Evolutionary conservation across 2,888 invertebrate genomes (phyloP).

Genomic region (Torymus texanus): DNA sequence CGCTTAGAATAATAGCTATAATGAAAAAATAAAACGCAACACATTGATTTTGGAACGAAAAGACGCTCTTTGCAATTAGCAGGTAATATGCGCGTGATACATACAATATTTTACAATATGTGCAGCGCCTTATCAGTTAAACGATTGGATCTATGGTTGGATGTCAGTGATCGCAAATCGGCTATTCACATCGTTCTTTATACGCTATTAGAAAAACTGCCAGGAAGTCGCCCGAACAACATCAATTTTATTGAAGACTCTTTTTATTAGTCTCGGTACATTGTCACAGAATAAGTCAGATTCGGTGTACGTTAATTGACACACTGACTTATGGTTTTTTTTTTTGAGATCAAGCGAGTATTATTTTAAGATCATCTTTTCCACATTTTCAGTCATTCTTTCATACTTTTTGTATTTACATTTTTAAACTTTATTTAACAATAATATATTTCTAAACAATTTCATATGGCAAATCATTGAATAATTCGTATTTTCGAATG

Average conservation of each 20-base stretch:
- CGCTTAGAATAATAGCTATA: no score
- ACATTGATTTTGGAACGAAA: conserved; percentile 20
- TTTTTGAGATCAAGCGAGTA: conserved; percentile 42
- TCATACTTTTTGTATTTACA: conserved; percentile 30
- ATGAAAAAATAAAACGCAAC: no score
- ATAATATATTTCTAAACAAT: conserved; percentile 39
- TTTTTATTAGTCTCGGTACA: conserved; percentile 7
- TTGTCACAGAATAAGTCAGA: conserved; percentile 13
- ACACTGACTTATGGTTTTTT: conserved; percentile 18
- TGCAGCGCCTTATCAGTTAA: conserved; percentile 65
- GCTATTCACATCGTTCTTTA: conserved; percentile 57
- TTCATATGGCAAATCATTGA: conserved; percentile 15
- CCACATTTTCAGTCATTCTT: conserved; percentile 20
- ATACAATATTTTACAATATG: conserved; percentile 71
- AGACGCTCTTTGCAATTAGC: conserved; percentile 41
- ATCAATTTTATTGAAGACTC: not conserved
- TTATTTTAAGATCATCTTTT: conserved; percentile 19
- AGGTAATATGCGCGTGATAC: conserved; percentile 63
- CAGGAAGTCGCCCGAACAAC: conserved; percentile 3
- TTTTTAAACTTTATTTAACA: conserved; percentile 34
- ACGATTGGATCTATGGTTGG: conserved; percentile 60
- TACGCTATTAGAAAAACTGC: conserved; percentile 22
- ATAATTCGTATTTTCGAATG: not conserved
- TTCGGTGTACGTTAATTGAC: conserved; percentile 31
- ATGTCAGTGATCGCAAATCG: conserved; percentile 59